Evolutionary conservation across 1,140 invertebrate genomes (phyloP), one percentile per base, ranked within the genome.

Genomic region (Amphibalanus amphitrite): DNA sequence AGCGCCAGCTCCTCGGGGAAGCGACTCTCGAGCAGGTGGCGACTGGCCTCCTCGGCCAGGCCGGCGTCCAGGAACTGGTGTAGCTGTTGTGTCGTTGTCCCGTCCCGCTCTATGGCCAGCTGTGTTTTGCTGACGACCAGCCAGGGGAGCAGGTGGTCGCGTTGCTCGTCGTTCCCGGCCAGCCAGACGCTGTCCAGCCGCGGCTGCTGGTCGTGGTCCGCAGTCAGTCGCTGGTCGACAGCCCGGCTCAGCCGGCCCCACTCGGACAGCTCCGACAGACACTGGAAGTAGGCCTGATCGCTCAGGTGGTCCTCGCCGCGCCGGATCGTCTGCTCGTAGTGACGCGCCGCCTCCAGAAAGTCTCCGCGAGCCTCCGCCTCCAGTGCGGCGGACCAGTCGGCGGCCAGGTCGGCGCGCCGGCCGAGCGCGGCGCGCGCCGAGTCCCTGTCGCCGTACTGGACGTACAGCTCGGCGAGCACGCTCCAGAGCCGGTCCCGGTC

Each of bases 61-160:
- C 47, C 10, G 47, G 13, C 13, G 47, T 59, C 47, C 13, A 59
- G 47, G 47, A 59, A 59, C 13, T 13, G 10, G 47, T 23, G 13
- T 1, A 59, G 47, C 6, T 23, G 47, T 1, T 20, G 13, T 1
- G 13, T 20, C 13, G 47, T 20, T 1, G 13, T 13, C 47, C 1
- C 1, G 47, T 59, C 47, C 10, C 17, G 26, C 8, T 75, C 75
- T 20, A 80, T 70, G 38, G 76, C 72, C 73, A 76, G 75, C 13
- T 78, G 78, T 0, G 82, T 69, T 29, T 82, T 76, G 3, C 78
- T 75, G 3, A 74, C 75, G 25, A 83, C 80, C 30, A 80, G 77
- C 79, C 80, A 83, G 0, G 83, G 82, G 15, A 81, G 74, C n/a
- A 83, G 71, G 76, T 82, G 82, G 28, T 79, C 76, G 70, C 47